Percentiles rank a stretch among this genome's conserved stretches.
Evolutionary conservation across 2,113 vertebrate genomes (phyloP).

Genomic region (Semnopithecus entellus): DNA sequence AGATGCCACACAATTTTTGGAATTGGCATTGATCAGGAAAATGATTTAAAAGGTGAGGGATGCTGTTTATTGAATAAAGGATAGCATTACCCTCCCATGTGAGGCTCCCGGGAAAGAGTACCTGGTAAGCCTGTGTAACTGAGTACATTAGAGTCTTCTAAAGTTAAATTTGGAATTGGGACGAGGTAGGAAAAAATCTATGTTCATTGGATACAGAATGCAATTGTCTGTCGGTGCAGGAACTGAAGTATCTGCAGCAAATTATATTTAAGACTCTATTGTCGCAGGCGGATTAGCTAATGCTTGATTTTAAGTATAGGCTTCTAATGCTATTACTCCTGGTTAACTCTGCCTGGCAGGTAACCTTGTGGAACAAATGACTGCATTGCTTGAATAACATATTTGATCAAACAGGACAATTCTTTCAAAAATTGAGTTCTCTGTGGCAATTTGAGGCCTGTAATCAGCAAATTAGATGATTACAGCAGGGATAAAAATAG

Average conservation of each 20-base stretch:
- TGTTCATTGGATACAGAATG: slow-evolving; percentile 60
- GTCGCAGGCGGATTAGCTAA: slow-evolving; percentile 75
- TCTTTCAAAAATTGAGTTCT: slow-evolving; percentile 81
- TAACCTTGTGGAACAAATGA: slow-evolving; percentile 76
- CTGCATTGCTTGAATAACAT: slow-evolving; percentile 73
- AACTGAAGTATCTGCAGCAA: slow-evolving; percentile 69
- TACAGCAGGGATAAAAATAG: slow-evolving; percentile 76
- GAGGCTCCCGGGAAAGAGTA: neutral
- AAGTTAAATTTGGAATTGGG: slow-evolving; percentile 54
- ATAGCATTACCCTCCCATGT: neutral
- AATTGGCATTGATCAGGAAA: neutral
- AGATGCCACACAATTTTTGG: neutral
- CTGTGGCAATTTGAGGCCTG: slow-evolving; percentile 80
- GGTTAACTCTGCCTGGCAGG: slow-evolving; percentile 77
- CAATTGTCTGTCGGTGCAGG: slow-evolving; percentile 62
- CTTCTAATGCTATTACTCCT: slow-evolving; percentile 77
- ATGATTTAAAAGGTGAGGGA: neutral
- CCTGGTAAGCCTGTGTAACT: neutral
- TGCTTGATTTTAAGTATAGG: slow-evolving; percentile 73
- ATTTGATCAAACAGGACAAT: slow-evolving; percentile 81
- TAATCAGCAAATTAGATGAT: slow-evolving; percentile 81
- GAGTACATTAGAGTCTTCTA: slow-evolving; percentile 38
- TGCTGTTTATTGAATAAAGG: neutral
- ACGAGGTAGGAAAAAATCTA: slow-evolving; percentile 54
- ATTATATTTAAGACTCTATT: slow-evolving; percentile 75